These are phyloP conservation scores for Drosophila kikkawai DNA, from an alignment of 1,140 invertebrate genomes.

Conservation along the genomic window DNA sequence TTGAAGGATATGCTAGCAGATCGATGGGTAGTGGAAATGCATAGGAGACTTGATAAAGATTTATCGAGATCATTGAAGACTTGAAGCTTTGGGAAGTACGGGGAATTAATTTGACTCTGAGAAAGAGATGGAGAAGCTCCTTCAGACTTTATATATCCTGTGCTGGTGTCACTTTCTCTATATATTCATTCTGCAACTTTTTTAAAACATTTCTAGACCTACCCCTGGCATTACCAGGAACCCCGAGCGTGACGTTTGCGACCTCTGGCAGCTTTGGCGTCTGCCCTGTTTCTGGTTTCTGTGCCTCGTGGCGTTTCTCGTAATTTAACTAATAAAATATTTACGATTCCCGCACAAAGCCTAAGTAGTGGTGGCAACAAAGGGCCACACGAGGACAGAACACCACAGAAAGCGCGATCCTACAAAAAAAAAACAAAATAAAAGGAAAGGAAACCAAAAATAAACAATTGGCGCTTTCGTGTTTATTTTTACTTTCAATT, in stretches of 20 bases:
- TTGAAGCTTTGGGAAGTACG: neutral
- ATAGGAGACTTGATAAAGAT: neutral
- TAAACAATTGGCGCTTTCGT: conserved; percentile 59
- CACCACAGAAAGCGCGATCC: neutral
- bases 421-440: neutral
- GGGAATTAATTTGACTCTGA: neutral
- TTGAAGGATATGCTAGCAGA: conserved; percentile 4
- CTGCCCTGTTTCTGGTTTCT: conserved; percentile 12
- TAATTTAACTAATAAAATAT: conserved; percentile 70
- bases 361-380: conserved; percentile 34
- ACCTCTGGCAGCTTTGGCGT: conserved; percentile 54
- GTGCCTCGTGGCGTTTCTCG: conserved; percentile 36
- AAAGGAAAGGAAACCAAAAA: conserved; percentile 3
- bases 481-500: conserved; percentile 70
- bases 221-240: neutral
- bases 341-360: conserved; percentile 49
- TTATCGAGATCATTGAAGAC: conserved; percentile 1
- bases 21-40: neutral
- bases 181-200: conserved; percentile 16
- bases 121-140: neutral
- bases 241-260: conserved; percentile 54
- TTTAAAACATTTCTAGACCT: neutral
- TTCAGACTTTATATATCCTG: neutral
- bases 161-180: neutral
- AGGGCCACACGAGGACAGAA: conserved; percentile 16